Percentiles rank a stretch among this genome's conserved stretches.
These are phyloP conservation scores for Cladopsammia gracilis DNA, from an alignment of 64 coral and sea anemone genomes.

Conservation along the genomic window DNA sequence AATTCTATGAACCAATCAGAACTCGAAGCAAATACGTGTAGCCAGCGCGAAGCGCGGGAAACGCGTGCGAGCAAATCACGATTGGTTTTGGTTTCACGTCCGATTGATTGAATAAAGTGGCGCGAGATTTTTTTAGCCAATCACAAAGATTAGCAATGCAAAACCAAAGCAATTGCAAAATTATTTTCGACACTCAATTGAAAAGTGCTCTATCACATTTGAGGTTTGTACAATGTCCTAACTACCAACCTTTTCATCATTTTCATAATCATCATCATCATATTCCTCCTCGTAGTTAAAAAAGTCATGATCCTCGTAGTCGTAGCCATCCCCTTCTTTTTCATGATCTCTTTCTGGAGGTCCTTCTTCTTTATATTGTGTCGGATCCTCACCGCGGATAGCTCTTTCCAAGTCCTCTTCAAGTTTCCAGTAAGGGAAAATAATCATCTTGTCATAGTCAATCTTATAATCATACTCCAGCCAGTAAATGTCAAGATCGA, in stretches of 20 bases:
- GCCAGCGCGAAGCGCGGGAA: no score
- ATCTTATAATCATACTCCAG: background rate
- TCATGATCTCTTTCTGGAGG: slow-evolving; percentile 4
- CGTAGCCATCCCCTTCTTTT: background rate
- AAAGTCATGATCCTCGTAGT: slow-evolving; percentile 1
- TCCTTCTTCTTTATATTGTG: background rate
- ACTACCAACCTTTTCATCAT: background rate
- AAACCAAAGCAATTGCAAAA: no score
- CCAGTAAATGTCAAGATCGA: background rate
- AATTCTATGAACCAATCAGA: no score
- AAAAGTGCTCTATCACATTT: no score
- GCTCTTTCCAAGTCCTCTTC: slow-evolving; percentile 27
- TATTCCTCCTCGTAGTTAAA: background rate
- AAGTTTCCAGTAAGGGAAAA: slow-evolving; percentile 40
- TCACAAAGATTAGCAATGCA: no score
- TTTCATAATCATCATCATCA: background rate
- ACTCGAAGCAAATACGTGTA: no score
- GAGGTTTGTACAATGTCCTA: no score
- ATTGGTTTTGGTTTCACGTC: no score
- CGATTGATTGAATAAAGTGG: no score
- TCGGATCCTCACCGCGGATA: background rate
- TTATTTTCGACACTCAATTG: no score
- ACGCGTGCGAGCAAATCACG: no score
- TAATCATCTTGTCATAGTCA: slow-evolving; percentile 1
- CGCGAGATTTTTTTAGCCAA: no score